Percentiles rank a stretch among this genome's conserved stretches.
phyloP scores from a whole-genome alignment of 2,888 invertebrate species.

The Acrobasis repandana region DNA sequence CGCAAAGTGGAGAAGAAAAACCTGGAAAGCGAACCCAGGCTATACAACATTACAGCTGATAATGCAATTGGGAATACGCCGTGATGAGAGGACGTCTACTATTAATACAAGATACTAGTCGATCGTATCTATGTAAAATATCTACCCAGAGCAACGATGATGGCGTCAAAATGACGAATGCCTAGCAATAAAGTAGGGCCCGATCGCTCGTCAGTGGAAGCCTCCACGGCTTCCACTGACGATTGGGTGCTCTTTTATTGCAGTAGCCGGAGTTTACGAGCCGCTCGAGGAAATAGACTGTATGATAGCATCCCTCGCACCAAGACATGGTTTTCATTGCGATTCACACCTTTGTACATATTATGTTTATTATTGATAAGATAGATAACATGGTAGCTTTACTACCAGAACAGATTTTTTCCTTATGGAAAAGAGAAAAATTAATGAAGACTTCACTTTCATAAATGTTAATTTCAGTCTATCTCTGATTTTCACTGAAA shows the following conservation, averaged over 20 bases:
- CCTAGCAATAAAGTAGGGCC: constrained; percentile 12
- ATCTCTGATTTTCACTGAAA: no score
- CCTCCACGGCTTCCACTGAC: constrained; percentile 15
- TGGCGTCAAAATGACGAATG: constrained; percentile 20
- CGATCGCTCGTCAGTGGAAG: not conserved
- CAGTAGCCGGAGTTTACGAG: constrained; percentile 26
- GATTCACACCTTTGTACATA: constrained; percentile 17
- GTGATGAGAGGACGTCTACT: no score
- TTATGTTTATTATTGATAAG: not conserved
- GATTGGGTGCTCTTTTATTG: constrained; percentile 26
- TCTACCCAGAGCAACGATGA: not conserved
- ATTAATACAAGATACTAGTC: not conserved
- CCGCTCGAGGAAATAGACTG: constrained; percentile 24
- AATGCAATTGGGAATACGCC: no score
- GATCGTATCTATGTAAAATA: no score
- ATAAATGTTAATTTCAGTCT: no score
- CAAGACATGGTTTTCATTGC: constrained; percentile 21
- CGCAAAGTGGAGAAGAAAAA: no score
- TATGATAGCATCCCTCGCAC: constrained; percentile 20
- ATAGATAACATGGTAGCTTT: not conserved
- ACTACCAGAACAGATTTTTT: no score
- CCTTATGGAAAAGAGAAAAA: no score
- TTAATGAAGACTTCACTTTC: no score
- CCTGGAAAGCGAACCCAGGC: no score
- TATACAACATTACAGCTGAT: no score